Evolutionary conservation across 2,113 vertebrate genomes (phyloP).

Genomic region (Zosterops japonicus): DNA sequence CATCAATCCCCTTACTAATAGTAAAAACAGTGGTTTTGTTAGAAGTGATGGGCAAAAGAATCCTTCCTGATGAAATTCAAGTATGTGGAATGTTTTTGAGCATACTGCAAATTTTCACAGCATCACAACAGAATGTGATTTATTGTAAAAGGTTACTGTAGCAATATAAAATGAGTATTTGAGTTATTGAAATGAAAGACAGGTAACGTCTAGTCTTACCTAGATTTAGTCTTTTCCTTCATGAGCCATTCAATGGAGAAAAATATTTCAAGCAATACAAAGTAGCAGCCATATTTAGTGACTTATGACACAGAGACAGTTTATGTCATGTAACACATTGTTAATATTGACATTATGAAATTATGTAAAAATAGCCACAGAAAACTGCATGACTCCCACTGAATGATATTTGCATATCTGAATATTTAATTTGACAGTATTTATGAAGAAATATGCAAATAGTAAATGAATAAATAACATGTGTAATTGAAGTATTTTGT

Average conservation of each 20-base stretch:
- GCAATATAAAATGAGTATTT: neutral
- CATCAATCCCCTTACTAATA: accelerated
- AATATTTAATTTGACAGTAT: neutral
- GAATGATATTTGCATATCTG: neutral
- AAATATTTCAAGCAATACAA: neutral
- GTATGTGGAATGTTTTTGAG: neutral
- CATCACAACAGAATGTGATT: neutral
- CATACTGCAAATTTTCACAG: neutral
- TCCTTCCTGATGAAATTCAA: neutral
- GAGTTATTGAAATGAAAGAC: neutral
- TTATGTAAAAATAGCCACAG: neutral
- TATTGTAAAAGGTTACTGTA: neutral
- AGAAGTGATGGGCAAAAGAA: neutral
- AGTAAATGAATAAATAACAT: neutral
- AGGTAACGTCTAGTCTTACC: neutral
- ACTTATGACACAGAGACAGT: neutral
- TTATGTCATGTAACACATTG: neutral
- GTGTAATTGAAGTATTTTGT: neutral
- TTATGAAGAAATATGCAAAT: neutral
- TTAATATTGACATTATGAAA: neutral
- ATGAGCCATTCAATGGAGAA: neutral
- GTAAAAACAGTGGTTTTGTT: neutral
- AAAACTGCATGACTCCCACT: neutral
- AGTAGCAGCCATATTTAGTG: neutral
- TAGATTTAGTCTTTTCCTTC: neutral